Evolutionary conservation across 2,888 invertebrate species (phyloP), one percentile per base, ranked within the genome.

Genomic region (Dyspetes luteomarginatus): DNA sequence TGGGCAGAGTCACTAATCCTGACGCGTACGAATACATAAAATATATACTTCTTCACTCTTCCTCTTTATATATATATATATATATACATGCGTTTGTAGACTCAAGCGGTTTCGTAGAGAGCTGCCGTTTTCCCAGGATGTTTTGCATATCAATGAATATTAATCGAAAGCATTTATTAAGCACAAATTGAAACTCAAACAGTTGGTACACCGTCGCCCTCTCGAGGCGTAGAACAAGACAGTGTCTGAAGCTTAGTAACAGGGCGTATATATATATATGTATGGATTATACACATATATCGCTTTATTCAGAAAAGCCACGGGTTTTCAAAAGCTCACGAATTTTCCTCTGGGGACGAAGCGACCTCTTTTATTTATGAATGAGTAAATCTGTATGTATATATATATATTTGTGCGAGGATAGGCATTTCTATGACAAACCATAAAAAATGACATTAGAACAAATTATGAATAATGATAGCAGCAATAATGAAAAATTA

Each of bases 111-210:
- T 77, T 58, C 65, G 73, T 65, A 65, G 64, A 85, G 85, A 84
- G 84, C 84, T 82, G 82, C 83, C 85, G 84, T 84, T 87, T 86
- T 85, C 85, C 52, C 71, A 74, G 41, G 62, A 73, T 85, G 85
- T 81, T 89, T 88, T 89, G 87, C 89, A 88, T 89, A 88, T 85
- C 89, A 88, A 89, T 89, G 89, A 89, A 89, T 89, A 89, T 89
- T 88, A 89, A 89, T 89, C 85, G 85, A 85, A 86, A 84, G 87
- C 88, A 89, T 89, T 89, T 88, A 88, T 89, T 88, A 88, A 86
- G 86, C 86, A 86, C 85, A 89, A 89, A 89, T 89, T 89, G 88
- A 87, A 89, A 87, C 85, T 87, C 85, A 84, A 88, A 88, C 85
- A 86, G 85, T 83, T 75, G 80, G 55, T 67, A 45, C 19, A 71